Base-by-base conservation (phyloP, 2,888 invertebrate species). In the Diarsia dahlii region DNA sequence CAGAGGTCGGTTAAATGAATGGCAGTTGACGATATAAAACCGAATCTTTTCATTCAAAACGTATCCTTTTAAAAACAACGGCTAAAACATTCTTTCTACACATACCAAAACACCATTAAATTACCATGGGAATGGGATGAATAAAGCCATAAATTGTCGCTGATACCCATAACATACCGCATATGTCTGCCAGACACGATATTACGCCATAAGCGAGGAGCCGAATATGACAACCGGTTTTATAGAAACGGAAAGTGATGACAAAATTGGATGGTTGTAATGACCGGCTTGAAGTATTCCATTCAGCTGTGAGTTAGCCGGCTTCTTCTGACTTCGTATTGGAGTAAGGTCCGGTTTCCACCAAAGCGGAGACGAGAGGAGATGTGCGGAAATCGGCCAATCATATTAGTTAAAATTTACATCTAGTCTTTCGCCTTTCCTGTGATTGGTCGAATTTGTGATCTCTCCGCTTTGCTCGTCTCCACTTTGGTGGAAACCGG, bases 221-320 rank as follows among this genome's bases (percentile, higher is more conserved):
- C n/a, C 66, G 71, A 67, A 69, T 65, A 64, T 56, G 45, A 28
- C 39, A 77, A 79, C 85, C 78, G 85, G 87, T 85, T 74, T 50
- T 69, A 39, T 63, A 34, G 85, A 85, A 85, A 85, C 68, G 4
- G 82, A 85, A 82, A 85, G 85, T 85, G 58, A 73, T 70, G 75
- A 74, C 69, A 80, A 80, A 74, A 80, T 80, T 70, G 20, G 9
- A 46, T 9, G 67, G 15, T 13, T 34, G 15, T 28, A 13, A 56
- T 56, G 23, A 28, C 12, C 39, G 23, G 12, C 18, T 18, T 39
- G 46, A 5, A 78, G 20, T 34, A 15, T 56, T 73, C 56, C 39
- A n/a, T 39, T 58, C 13, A 13, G 12, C 15, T 45, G 28, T 50
- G 48, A 10, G 58, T 64, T 56, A 9, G 23, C 1, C 46, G 13